Conservation (phyloP, 2,113 vertebrate genomes). For the Poeciliopsis prolifica region DNA sequence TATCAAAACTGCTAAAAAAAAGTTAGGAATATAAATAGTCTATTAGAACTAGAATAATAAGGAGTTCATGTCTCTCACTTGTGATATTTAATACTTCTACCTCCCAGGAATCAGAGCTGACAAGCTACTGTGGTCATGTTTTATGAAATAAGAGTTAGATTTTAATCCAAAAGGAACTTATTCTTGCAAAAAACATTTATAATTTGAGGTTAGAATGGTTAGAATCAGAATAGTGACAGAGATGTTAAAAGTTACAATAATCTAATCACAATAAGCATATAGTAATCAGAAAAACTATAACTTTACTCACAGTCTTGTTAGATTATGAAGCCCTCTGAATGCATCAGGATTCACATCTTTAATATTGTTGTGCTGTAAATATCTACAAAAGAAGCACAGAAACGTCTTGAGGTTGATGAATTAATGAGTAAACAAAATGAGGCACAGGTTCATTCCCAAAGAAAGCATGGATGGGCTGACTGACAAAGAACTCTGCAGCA, state of each 20-base stretch:
- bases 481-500: neutral
- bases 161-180: neutral
- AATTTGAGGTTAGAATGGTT: neutral
- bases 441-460: neutral
- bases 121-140: too few species aligned
- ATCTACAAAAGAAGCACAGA: conserved; percentile 75
- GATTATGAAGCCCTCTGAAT: conserved; percentile 89
- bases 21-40: too few species aligned
- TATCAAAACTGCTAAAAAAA: too few species aligned
- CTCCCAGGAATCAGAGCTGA: too few species aligned
- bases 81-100: too few species aligned
- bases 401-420: neutral
- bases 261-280: neutral
- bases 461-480: neutral
- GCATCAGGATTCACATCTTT: conserved; percentile 82
- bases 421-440: neutral
- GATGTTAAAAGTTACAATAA: neutral
- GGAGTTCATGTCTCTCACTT: too few species aligned
- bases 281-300: neutral
- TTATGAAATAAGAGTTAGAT: neutral
- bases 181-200: neutral
- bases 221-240: neutral
- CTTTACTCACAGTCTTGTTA: conserved; percentile 90
- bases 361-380: conserved; percentile 91
- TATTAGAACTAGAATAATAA: too few species aligned